Evolutionary conservation across 2,888 invertebrate genomes (phyloP).

Genomic region (Branchellion lobata): DNA sequence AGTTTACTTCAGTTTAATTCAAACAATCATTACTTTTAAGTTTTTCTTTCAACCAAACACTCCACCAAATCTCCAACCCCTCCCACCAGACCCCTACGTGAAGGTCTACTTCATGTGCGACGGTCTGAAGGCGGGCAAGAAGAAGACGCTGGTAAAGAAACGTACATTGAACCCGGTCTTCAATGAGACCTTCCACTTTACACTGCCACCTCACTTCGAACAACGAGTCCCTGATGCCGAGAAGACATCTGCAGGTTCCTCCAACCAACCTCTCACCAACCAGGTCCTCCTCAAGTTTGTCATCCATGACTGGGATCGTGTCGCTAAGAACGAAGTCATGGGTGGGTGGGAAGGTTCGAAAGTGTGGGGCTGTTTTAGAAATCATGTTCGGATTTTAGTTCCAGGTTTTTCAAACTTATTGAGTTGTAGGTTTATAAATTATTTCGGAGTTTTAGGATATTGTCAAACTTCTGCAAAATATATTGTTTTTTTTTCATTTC

Average conservation of each 20-base stretch:
- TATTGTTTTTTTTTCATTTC: no score
- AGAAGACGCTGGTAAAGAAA: slow-evolving; percentile 98
- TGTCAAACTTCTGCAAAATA: no score
- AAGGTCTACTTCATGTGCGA: slow-evolving; percentile 95
- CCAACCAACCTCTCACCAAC: not conserved
- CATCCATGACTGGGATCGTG: slow-evolving; percentile 92
- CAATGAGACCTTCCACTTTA: slow-evolving; percentile 97
- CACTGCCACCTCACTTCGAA: slow-evolving; percentile 80
- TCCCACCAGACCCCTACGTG: slow-evolving; percentile 94
- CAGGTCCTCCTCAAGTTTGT: slow-evolving; percentile 76
- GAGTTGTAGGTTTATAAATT: no score
- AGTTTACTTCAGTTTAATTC: no score
- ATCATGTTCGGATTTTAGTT: no score
- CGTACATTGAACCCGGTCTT: slow-evolving; percentile 95
- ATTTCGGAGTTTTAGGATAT: no score
- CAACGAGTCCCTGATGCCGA: slow-evolving; percentile 59
- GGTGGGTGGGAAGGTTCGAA: slow-evolving; percentile 65
- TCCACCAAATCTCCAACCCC: no score
- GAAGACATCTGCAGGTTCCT: not conserved
- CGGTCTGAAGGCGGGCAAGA: slow-evolving; percentile 95
- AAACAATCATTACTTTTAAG: no score
- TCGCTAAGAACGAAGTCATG: slow-evolving; percentile 98
- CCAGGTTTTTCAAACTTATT: no score
- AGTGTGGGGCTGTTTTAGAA: no score
- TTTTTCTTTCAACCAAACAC: no score